Percentiles rank a stretch among this genome's conserved stretches.
These are phyloP conservation scores for Thalpophila matura DNA, from an alignment of 2,888 invertebrate genomes.

Conservation along the genomic window DNA sequence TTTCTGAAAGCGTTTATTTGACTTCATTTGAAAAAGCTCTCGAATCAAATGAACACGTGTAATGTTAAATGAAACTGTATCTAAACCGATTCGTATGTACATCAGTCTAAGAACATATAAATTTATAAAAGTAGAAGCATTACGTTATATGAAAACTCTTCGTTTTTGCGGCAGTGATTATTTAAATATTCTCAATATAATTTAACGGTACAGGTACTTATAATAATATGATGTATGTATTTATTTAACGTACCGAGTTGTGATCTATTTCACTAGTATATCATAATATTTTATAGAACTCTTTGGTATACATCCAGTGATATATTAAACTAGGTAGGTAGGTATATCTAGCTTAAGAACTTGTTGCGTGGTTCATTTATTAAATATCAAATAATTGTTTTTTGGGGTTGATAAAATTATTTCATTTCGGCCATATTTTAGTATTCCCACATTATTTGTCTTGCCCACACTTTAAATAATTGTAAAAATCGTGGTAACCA, in stretches of 20 bases:
- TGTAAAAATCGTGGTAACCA: background rate
- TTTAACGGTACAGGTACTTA: constrained; percentile 51
- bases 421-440: constrained; percentile 1
- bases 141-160: constrained; percentile 64
- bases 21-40: constrained; percentile 48
- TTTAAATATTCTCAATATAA: constrained; percentile 53
- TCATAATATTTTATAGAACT: constrained; percentile 62
- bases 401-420: constrained; percentile 19
- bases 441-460: constrained; percentile 8
- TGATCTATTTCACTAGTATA: constrained; percentile 48
- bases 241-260: constrained; percentile 54
- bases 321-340: constrained; percentile 52
- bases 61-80: constrained; percentile 39
- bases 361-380: constrained; percentile 33
- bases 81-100: constrained; percentile 38
- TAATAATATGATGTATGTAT: constrained; percentile 40
- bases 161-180: constrained; percentile 74
- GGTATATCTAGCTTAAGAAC: constrained; percentile 42
- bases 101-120: constrained; percentile 58
- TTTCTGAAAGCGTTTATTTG: constrained; percentile 43
- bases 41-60: constrained; percentile 45
- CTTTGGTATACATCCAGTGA: constrained; percentile 84
- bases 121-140: constrained; percentile 64
- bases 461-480: constrained; percentile 19
- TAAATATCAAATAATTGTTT: too few relatives aligned